Percentiles rank a stretch among this genome's conserved stretches.
These are phyloP conservation scores for Diadromus collaris DNA, from an alignment of 2,888 invertebrate genomes.

Conservation along the genomic window DNA sequence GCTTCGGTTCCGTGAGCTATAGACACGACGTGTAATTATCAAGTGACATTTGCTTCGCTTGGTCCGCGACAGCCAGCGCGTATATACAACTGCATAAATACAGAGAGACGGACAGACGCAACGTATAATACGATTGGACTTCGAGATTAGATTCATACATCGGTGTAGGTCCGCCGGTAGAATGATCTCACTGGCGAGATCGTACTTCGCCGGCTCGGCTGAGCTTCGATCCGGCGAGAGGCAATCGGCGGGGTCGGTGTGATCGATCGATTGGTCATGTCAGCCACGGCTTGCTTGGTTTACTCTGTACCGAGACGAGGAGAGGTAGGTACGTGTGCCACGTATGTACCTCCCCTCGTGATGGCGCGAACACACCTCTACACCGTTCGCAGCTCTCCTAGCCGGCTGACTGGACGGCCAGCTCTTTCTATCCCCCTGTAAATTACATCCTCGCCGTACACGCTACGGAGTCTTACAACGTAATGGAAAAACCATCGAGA, in stretches of 20 bases:
- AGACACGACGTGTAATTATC: conserved; percentile 58
- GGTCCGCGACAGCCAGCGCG: conserved; percentile 30
- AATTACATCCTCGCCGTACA: conserved; percentile 12
- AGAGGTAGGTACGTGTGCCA: conserved; percentile 54
- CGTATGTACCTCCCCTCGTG: conserved; percentile 59
- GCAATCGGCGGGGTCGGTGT: conserved; percentile 55
- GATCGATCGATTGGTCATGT: conserved; percentile 62
- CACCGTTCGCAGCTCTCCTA: conserved; percentile 29
- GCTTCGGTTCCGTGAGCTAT: conserved; percentile 27
- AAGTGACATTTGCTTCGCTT: conserved; percentile 60
- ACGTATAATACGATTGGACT: conserved; percentile 51
- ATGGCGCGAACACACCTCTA: conserved; percentile 60
- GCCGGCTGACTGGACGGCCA: not conserved
- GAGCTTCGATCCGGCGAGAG: conserved; percentile 38
- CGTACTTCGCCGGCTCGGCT: conserved; percentile 28
- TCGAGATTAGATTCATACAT: conserved; percentile 54
- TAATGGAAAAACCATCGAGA: not conserved
- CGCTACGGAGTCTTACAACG: not conserved
- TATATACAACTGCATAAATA: conserved; percentile 36
- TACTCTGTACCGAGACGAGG: conserved; percentile 37
- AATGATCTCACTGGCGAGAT: conserved; percentile 53
- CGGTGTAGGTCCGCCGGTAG: conserved; percentile 27
- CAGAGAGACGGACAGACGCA: conserved; percentile 28
- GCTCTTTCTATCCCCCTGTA: not conserved
- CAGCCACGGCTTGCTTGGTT: conserved; percentile 43